Evolutionary conservation across 2,888 invertebrate genomes (phyloP).

Genomic region (Trachelus tabidus): DNA sequence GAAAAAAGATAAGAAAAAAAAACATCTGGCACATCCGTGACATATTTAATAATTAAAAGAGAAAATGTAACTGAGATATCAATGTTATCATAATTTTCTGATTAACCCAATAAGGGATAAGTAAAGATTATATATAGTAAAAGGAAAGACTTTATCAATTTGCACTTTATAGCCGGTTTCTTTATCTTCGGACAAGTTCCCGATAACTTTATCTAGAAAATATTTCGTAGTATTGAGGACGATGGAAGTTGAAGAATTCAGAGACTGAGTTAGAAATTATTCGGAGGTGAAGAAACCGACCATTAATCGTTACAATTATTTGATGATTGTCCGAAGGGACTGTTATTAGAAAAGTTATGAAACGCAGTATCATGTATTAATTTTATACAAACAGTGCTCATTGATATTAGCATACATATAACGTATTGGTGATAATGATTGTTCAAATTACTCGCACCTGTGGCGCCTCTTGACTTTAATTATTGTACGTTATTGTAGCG

Average conservation of each 20-base stretch:
- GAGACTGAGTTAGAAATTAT: too few relatives aligned
- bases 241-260: too few relatives aligned
- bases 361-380: not conserved
- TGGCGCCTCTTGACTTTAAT: not conserved
- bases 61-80: not conserved
- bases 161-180: slow-evolving; percentile 6
- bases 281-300: too few relatives aligned
- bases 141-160: slow-evolving; percentile 19
- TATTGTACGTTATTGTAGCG: not conserved
- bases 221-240: too few relatives aligned
- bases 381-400: not conserved
- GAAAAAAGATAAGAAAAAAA: slow-evolving; percentile 19
- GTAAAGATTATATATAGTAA: slow-evolving; percentile 12
- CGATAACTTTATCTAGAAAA: too few relatives aligned
- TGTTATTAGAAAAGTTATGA: not conserved
- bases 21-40: slow-evolving; percentile 20
- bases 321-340: not conserved
- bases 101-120: slow-evolving; percentile 19
- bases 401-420: not conserved
- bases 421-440: not conserved
- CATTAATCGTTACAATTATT: slow-evolving; percentile 4
- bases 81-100: not conserved
- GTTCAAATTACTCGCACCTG: not conserved
- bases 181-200: too few relatives aligned
- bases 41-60: slow-evolving; percentile 22